Base-by-base conservation (phyloP, 2,888 invertebrate species). In the Cheilosia variabilis region DNA sequence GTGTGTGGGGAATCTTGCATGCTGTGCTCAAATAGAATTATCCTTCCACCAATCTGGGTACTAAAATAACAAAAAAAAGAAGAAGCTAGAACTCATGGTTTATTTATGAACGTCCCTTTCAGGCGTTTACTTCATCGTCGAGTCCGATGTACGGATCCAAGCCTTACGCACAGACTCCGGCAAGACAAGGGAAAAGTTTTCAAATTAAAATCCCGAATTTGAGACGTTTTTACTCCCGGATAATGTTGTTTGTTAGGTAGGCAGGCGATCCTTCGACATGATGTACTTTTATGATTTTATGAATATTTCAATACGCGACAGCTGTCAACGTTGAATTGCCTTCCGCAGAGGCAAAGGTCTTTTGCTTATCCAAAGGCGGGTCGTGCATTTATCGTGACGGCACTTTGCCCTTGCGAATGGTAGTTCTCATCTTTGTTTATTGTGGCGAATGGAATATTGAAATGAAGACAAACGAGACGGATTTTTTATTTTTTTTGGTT, bases 161-260 rank as follows among this genome's bases (percentile, higher is more conserved):
- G 15, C n/a, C 45, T 15, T 45, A 1, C 0, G 17, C 5, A 19
- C 47, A 4, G 47, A 9, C 47, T 41, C 43, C 13, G 37, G 37
- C 13, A 45, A 17, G 43, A 65, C 19, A 22, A 27, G 58, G 45
- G 27, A 84, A 84, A 84, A 84, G 47, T 84, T 84, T 84, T 84
- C 75, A 71, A 71, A 69, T 78, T 78, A 78, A 78, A 78, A 71
- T 71, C 66, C 55, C n/a, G 41, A 63, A 62, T 63, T 62, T 73
- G 66, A 53, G 60, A 60, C 43, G 31, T 19, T 52, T 43, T 60
- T 15, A 62, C 55, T 24, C 7, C 52, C 52, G 55, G 68, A 55
- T 47, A 17, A 17, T 15, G 6, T 19, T 27, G 31, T n/a, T 43
- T 31, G 17, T 19, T 27, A 17, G 19, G 45, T 13, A 9, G 17